These are phyloP conservation scores for Trachelus iudaicus DNA, from an alignment of 2,888 invertebrate species.

Conservation along the genomic window DNA sequence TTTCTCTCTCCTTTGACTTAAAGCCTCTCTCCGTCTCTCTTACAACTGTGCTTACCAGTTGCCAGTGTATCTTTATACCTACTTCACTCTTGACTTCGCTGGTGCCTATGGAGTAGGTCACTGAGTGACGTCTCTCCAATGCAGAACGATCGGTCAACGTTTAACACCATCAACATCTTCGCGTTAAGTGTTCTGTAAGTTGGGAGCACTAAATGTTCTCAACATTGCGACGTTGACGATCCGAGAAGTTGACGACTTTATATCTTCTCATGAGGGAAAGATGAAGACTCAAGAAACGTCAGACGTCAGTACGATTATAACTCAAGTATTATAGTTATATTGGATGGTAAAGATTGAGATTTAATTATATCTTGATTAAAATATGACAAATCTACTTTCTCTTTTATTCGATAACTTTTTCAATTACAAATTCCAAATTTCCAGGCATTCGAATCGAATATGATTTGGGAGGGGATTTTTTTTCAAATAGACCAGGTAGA, in stretches of 20 bases:
- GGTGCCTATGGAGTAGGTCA: slow-evolving; percentile 6
- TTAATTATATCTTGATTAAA: background rate
- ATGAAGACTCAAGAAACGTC: background rate
- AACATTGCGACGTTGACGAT: background rate
- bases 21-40: background rate
- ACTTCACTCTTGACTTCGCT: background rate
- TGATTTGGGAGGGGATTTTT: too few species aligned
- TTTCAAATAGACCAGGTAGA: background rate
- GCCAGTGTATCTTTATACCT: slow-evolving; percentile 8
- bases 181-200: background rate
- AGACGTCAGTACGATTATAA: background rate
- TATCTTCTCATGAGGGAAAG: background rate
- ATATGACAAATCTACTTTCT: background rate
- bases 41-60: background rate
- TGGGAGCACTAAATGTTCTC: background rate
- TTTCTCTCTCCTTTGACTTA: slow-evolving; percentile 4
- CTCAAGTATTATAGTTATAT: background rate
- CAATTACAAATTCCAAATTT: background rate
- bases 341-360: background rate
- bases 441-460: background rate
- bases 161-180: slow-evolving; percentile 13
- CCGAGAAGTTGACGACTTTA: background rate
- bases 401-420: background rate
- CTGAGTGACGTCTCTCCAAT: slow-evolving; percentile 17
- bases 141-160: slow-evolving; percentile 23